Conservation (phyloP, 37 sponge, comb jelly and placozoan species). For the Mnemiopsis leidyi region DNA sequence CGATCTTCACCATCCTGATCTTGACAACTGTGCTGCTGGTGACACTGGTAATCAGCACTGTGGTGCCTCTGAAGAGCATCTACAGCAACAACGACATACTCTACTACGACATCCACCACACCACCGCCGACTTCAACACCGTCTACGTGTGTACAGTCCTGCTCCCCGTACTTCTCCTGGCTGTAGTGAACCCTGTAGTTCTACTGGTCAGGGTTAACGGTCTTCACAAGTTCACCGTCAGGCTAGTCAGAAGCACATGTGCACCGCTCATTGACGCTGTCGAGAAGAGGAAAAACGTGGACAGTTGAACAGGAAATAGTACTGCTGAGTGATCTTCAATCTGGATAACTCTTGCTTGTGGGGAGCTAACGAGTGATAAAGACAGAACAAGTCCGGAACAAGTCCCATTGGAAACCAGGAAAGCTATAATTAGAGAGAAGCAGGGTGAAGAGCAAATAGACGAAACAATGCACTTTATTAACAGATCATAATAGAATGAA, state of each 20-base stretch:
- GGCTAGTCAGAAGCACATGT: not conserved
- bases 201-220: slow-evolving; percentile 10
- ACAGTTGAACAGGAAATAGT: not conserved
- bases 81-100: not conserved
- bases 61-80: not conserved
- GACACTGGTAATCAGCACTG: not conserved
- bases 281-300: not conserved
- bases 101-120: not conserved
- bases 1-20: slow-evolving; percentile 11
- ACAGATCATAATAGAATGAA: not conserved
- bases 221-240: not conserved
- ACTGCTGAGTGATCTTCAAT: too few species aligned
- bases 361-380: too few species aligned
- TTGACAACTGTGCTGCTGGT: not conserved
- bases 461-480: not conserved
- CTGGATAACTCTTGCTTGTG: too few species aligned
- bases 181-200: not conserved
- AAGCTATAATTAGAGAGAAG: too few species aligned
- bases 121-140: not conserved
- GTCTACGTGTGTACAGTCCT: slow-evolving; percentile 5
- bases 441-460: not conserved
- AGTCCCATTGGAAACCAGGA: too few species aligned
- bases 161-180: not conserved
- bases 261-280: not conserved
- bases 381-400: too few species aligned